Percentiles rank a stretch among this genome's conserved stretches.
phyloP scores from a whole-genome alignment of 2,888 invertebrate genomes.

The Xestia ashworthii region DNA sequence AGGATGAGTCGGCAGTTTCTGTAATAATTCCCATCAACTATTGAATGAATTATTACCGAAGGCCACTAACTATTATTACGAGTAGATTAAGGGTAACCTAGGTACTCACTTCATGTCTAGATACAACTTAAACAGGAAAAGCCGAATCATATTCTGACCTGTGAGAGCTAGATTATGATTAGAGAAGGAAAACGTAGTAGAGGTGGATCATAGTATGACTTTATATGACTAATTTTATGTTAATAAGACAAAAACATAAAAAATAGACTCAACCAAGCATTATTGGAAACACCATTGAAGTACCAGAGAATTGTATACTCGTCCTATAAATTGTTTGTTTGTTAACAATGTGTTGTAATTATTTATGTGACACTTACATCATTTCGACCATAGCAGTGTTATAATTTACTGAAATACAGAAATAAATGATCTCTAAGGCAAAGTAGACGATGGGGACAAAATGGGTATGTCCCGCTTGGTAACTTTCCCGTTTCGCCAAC shows the following conservation, averaged over 20 bases:
- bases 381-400: background rate
- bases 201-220: background rate
- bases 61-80: background rate
- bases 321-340: too few species aligned
- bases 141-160: background rate
- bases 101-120: background rate
- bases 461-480: too few species aligned
- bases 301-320: too few species aligned
- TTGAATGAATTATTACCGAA: background rate
- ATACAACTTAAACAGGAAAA: background rate
- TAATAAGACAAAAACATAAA: background rate
- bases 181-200: background rate
- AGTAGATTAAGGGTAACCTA: background rate
- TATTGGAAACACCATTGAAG: background rate
- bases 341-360: background rate
- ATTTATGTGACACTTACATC: background rate
- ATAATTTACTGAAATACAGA: background rate
- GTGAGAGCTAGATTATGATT: background rate
- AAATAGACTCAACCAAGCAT: background rate
- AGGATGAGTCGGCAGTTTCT: constrained; percentile 1
- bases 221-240: background rate
- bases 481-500: too few species aligned
- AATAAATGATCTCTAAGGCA: background rate
- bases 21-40: background rate
- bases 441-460: background rate